Conservation (phyloP, 1,140 invertebrate species). For the Drosophila melanica region DNA sequence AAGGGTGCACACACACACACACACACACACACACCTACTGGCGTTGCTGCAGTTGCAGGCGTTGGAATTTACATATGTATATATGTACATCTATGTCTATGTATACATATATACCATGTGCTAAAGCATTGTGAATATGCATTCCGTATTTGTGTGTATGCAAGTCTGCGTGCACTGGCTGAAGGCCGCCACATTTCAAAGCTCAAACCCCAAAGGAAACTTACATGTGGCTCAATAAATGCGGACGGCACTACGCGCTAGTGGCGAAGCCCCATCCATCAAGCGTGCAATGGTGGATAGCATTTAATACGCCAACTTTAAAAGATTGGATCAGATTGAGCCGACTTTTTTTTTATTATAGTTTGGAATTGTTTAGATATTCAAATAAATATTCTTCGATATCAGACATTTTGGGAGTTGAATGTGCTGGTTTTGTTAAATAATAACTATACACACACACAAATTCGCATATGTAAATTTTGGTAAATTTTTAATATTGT, state of each 20-base stretch:
- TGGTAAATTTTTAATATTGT: too few relatives aligned
- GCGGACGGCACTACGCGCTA: too few relatives aligned
- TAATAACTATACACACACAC: neutral
- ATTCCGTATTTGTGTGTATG: constrained; percentile 15
- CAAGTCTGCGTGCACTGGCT: constrained; percentile 32
- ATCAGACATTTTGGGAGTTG: too few relatives aligned
- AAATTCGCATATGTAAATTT: neutral
- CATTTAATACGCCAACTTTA: too few relatives aligned
- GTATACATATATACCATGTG: constrained; percentile 13
- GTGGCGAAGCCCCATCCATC: too few relatives aligned
- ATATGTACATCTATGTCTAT: constrained; percentile 4
- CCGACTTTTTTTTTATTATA: too few relatives aligned
- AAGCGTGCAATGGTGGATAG: too few relatives aligned
- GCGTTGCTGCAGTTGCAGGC: constrained; percentile 4
- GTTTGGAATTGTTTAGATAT: too few relatives aligned
- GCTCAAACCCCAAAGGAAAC: constrained; percentile 8
- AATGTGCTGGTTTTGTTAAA: too few relatives aligned
- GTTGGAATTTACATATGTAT: neutral
- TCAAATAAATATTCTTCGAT: too few relatives aligned
- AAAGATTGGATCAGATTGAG: too few relatives aligned
- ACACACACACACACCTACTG: constrained; percentile 6
- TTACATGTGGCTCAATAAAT: constrained; percentile 2
- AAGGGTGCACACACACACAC: constrained; percentile 11
- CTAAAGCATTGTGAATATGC: too few relatives aligned
- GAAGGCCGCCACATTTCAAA: constrained; percentile 52